Conservation (phyloP, 2,888 invertebrate genomes). For the Dynastes hyllus region DNA sequence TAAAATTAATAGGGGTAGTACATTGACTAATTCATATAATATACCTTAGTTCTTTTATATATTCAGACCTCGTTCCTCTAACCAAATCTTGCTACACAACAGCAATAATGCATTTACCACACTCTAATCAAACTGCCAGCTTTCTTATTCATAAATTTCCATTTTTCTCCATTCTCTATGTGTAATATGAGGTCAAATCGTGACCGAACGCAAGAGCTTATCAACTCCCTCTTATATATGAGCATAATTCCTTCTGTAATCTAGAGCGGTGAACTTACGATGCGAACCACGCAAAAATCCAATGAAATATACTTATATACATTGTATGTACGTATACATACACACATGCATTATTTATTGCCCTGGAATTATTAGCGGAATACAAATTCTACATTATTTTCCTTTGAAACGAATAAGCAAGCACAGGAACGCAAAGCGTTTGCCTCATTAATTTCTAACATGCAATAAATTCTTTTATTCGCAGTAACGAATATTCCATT, state of each 20-base stretch:
- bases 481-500: neutral
- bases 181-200: neutral
- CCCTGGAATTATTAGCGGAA: neutral
- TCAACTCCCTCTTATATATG: neutral
- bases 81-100: neutral
- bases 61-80: neutral
- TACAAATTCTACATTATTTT: slow-evolving; percentile 5
- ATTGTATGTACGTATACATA: no score
- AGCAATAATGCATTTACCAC: neutral
- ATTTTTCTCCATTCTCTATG: neutral
- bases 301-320: neutral
- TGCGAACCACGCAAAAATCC: neutral
- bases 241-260: slow-evolving; percentile 4
- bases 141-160: slow-evolving; percentile 12
- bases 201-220: slow-evolving; percentile 3
- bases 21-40: no score
- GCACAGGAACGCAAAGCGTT: neutral
- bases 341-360: neutral
- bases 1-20: no score
- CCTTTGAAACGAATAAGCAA: neutral
- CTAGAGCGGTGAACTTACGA: slow-evolving; percentile 5
- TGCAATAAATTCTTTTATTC: slow-evolving; percentile 5
- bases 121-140: slow-evolving; percentile 3
- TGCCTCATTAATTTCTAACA: neutral
- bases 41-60: neutral